Evolutionary conservation across 2,888 invertebrate species (phyloP).

Genomic region (Euplexia lucipara): DNA sequence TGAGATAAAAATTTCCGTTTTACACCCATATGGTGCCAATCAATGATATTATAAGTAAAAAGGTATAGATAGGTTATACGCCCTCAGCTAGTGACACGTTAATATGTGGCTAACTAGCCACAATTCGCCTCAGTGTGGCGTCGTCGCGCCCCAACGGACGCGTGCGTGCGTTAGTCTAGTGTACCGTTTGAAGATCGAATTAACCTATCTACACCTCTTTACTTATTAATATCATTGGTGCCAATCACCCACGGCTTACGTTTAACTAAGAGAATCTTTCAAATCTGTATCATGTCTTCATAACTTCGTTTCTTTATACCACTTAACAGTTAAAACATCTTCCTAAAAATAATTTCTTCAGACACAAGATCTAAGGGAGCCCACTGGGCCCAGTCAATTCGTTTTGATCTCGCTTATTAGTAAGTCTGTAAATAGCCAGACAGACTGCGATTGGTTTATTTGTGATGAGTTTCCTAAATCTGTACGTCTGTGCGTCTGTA

Average conservation of each 20-base stretch:
- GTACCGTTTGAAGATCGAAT: too few relatives aligned
- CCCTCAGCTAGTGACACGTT: too few relatives aligned
- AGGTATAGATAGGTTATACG: too few relatives aligned
- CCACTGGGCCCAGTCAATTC: slow-evolving; percentile 33
- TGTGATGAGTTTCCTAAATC: slow-evolving; percentile 57
- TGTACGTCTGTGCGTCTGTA: slow-evolving; percentile 48
- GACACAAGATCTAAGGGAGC: slow-evolving; percentile 38
- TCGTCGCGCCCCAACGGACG: too few relatives aligned
- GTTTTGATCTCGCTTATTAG: slow-evolving; percentile 62
- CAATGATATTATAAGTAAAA: too few relatives aligned
- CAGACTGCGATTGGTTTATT: slow-evolving; percentile 50
- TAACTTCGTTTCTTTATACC: slow-evolving; percentile 20
- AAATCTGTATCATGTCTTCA: slow-evolving; percentile 2
- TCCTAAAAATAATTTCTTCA: slow-evolving; percentile 35
- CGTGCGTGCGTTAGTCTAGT: too few relatives aligned
- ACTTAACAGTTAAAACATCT: slow-evolving; percentile 6
- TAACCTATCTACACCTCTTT: too few relatives aligned
- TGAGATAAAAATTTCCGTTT: too few relatives aligned
- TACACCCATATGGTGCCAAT: not conserved
- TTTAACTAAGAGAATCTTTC: not conserved
- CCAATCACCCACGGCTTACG: not conserved
- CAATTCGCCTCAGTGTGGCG: too few relatives aligned
- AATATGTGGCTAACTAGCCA: too few relatives aligned
- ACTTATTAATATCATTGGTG: not conserved
- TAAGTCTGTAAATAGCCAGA: slow-evolving; percentile 59